These are phyloP conservation scores for Sitta europaea DNA, from an alignment of 2,113 vertebrate species.

Conservation along the genomic window DNA sequence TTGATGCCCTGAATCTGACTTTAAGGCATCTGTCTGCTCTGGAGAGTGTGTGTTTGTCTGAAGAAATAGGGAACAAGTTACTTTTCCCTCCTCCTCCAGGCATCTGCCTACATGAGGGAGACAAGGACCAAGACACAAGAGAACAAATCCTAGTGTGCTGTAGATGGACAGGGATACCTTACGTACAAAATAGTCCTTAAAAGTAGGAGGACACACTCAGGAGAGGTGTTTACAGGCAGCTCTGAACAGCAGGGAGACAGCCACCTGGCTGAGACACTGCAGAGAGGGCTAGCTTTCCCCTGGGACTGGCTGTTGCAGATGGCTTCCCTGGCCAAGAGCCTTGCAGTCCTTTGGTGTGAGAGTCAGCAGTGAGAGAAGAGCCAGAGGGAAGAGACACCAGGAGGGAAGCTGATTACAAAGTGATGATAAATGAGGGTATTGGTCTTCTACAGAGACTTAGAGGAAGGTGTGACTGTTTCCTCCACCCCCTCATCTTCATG, in stretches of 20 bases:
- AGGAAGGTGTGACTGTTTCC: slow-evolving; percentile 28
- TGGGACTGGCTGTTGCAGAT: not conserved
- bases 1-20: slow-evolving; percentile 38
- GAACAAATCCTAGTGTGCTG: not conserved
- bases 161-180: not conserved
- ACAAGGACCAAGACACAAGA: not conserved
- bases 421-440: slow-evolving; percentile 22
- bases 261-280: not conserved
- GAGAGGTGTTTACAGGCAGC: not conserved
- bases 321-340: not conserved
- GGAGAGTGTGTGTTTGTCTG: not conserved
- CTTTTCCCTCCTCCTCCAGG: not conserved
- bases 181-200: not conserved
- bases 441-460: not conserved
- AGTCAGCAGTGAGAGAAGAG: not conserved
- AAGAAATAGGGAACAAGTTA: not conserved
- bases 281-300: not conserved
- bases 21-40: slow-evolving; percentile 44
- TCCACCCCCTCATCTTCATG: slow-evolving; percentile 33
- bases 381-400: not conserved
- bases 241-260: not conserved
- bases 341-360: not conserved
- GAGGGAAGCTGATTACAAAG: slow-evolving; percentile 13
- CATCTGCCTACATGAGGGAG: not conserved
- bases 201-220: not conserved